Conservation (phyloP, 1,140 invertebrate species). For the Cecropterus lyciades region DNA sequence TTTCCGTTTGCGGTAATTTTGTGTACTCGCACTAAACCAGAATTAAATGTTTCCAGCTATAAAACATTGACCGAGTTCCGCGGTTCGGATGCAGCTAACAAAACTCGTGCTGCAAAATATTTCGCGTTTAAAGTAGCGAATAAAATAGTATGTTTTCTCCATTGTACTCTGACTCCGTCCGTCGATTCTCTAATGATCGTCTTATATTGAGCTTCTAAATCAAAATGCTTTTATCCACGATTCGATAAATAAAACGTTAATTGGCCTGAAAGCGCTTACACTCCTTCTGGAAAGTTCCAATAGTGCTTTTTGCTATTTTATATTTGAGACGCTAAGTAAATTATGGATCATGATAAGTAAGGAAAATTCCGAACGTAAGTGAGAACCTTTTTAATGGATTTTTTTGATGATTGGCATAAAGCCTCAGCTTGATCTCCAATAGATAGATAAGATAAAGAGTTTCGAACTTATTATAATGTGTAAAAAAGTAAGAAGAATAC, state of each 20-base stretch:
- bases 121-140: conserved; percentile 34
- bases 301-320: conserved; percentile 13
- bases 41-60: conserved; percentile 42
- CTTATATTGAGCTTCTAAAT: conserved; percentile 55
- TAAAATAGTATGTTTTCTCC: conserved; percentile 49
- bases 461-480: background rate
- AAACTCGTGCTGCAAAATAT: conserved; percentile 49
- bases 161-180: conserved; percentile 49
- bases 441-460: background rate
- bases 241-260: conserved; percentile 26
- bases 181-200: conserved; percentile 56
- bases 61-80: conserved; percentile 46
- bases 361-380: background rate
- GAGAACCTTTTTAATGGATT: conserved; percentile 1
- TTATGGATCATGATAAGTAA: conserved; percentile 9
- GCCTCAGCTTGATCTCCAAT: too few relatives aligned
- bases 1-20: conserved; percentile 31
- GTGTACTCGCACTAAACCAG: conserved; percentile 29
- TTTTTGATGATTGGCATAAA: background rate
- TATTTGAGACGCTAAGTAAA: conserved; percentile 6
- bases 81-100: conserved; percentile 34
- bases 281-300: conserved; percentile 6
- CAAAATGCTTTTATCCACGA: conserved; percentile 43
- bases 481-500: background rate
- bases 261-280: conserved; percentile 27